Conservation (phyloP, 2,113 vertebrate species). For the Collichthys lucidus region DNA sequence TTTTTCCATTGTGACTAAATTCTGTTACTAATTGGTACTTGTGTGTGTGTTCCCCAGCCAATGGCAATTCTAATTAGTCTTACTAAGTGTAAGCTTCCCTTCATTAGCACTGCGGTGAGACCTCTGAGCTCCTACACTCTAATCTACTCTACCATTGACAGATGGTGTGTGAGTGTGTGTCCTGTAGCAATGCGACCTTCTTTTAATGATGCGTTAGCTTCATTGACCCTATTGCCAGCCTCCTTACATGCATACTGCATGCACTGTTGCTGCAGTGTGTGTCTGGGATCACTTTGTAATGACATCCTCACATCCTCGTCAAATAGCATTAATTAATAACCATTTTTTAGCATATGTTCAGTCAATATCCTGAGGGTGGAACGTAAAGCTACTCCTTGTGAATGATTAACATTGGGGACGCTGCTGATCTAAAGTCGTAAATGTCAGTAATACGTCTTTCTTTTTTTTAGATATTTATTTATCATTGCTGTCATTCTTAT, state of each 20-base stretch:
- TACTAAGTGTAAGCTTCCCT: slow-evolving; percentile 58
- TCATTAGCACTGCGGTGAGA: slow-evolving; percentile 35
- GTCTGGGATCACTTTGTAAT: slow-evolving; percentile 32
- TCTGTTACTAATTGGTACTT: slow-evolving; percentile 25
- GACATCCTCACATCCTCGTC: slow-evolving; percentile 4
- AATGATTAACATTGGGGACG: neutral
- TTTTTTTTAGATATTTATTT: neutral
- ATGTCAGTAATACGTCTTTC: neutral
- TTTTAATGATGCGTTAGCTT: slow-evolving; percentile 47
- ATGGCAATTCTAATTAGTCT: slow-evolving; percentile 65
- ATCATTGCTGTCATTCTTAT: neutral
- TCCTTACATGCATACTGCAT: slow-evolving; percentile 13
- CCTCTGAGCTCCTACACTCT: slow-evolving; percentile 66
- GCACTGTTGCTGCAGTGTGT: neutral
- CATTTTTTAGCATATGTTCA: slow-evolving; percentile 17
- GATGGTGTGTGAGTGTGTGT: slow-evolving; percentile 72
- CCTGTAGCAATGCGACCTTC: slow-evolving; percentile 38
- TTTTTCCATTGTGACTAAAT: too few species aligned
- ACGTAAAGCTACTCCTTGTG: neutral
- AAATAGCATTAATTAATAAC: slow-evolving; percentile 1
- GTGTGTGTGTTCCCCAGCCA: slow-evolving; percentile 36
- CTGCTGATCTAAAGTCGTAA: neutral
- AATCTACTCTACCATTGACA: slow-evolving; percentile 78
- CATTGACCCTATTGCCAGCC: neutral
- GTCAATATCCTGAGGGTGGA: neutral